Evolutionary conservation across 2,888 invertebrate species (phyloP).

Genomic region (Liopterus haemorrhoidalis): DNA sequence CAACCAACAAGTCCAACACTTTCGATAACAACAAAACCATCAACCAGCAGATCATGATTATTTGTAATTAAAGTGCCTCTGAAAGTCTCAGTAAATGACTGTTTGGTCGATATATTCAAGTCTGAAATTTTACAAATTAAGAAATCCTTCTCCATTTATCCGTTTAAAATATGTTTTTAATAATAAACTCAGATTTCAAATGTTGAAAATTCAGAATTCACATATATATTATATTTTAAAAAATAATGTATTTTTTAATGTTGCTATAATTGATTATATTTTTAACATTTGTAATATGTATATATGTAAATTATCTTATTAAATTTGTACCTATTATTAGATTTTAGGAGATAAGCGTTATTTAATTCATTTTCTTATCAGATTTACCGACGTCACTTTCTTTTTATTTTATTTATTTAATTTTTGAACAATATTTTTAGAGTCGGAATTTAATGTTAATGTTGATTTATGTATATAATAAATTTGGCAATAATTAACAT

Average conservation of each 20-base stretch:
- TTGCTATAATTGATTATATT: conserved; percentile 10
- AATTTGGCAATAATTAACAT: conserved; percentile 16
- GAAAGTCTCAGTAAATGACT: conserved; percentile 6
- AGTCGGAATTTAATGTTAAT: background rate
- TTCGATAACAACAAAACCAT: conserved; percentile 37
- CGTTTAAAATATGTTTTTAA: conserved; percentile 6
- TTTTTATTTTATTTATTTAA: conserved; percentile 11
- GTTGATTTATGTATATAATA: conserved; percentile 4
- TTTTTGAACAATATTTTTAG: conserved; percentile 4
- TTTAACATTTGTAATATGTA: conserved; percentile 19
- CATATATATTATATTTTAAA: no score
- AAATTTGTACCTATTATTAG: conserved; percentile 20
- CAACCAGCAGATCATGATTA: conserved; percentile 40
- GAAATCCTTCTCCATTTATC: no score
- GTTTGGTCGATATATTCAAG: no score
- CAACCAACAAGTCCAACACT: conserved; percentile 40
- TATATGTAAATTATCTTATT: conserved; percentile 22
- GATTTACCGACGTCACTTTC: conserved; percentile 2
- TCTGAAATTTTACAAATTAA: no score
- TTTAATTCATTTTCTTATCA: background rate
- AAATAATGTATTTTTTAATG: conserved; percentile 17
- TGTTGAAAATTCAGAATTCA: background rate
- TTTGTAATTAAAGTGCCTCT: conserved; percentile 39
- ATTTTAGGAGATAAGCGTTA: background rate
- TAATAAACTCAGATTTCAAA: background rate